Percentiles rank a stretch among this genome's conserved stretches.
These are phyloP conservation scores for Zosterops japonicus DNA, from an alignment of 2,113 vertebrate genomes.

Conservation along the genomic window DNA sequence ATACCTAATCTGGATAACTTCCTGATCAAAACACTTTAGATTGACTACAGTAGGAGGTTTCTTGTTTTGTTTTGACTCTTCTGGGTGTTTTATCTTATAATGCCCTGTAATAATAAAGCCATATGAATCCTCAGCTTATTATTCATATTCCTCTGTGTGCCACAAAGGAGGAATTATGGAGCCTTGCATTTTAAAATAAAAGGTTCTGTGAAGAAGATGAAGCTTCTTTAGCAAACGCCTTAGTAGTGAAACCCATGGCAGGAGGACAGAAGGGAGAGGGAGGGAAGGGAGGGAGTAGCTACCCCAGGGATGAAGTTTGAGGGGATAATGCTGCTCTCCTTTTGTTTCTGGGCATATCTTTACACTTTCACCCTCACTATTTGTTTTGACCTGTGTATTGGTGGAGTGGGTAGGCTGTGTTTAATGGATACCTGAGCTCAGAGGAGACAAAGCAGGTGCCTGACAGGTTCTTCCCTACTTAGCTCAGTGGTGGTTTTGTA, in stretches of 20 bases:
- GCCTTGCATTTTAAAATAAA: slow-evolving; percentile 32
- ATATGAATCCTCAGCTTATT: slow-evolving; percentile 37
- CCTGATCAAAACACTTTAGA: background rate
- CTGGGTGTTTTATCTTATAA: slow-evolving; percentile 28
- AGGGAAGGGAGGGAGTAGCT: background rate
- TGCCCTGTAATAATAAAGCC: slow-evolving; percentile 48
- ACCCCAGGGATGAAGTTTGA: background rate
- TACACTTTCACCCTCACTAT: background rate
- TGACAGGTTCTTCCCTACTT: background rate
- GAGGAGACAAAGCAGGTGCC: background rate
- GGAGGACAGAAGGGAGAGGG: background rate
- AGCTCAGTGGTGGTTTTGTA: background rate
- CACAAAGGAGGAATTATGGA: slow-evolving; percentile 28
- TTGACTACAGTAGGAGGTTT: background rate
- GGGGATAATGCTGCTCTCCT: background rate
- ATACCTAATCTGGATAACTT: background rate
- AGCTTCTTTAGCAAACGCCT: background rate
- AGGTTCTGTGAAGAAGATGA: background rate
- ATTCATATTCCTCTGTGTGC: slow-evolving; percentile 21
- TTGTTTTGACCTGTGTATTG: background rate
- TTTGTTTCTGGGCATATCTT: background rate
- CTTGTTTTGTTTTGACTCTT: slow-evolving; percentile 42
- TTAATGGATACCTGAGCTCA: background rate
- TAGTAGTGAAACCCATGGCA: background rate
- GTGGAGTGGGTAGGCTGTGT: background rate